phyloP scores from a whole-genome alignment of 2,888 invertebrate genomes.

The Fragum fragum region DNA sequence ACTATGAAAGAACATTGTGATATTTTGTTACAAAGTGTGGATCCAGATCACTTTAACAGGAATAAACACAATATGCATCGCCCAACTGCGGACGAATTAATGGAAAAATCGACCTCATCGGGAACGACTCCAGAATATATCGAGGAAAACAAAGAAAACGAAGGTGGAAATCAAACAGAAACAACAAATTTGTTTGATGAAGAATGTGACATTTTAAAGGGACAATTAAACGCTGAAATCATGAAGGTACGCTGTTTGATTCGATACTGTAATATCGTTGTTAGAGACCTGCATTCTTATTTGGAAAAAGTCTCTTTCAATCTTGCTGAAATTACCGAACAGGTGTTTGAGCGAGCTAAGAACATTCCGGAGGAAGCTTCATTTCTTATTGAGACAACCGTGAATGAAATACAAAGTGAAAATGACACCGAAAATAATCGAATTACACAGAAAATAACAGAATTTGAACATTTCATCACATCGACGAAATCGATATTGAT shows the following conservation, averaged over 20 bases:
- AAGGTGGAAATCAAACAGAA: constrained; percentile 32
- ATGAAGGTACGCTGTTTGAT: constrained; percentile 44
- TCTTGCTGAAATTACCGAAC: constrained; percentile 50
- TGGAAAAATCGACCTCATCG: not conserved
- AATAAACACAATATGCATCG: constrained; percentile 24
- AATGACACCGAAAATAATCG: constrained; percentile 50
- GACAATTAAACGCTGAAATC: constrained; percentile 31
- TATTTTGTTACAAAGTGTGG: not conserved
- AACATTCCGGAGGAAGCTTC: constrained; percentile 39
- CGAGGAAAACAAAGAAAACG: constrained; percentile 18
- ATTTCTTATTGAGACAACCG: constrained; percentile 32
- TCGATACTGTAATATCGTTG: constrained; percentile 50
- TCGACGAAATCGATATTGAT: constrained; percentile 42
- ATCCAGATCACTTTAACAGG: not conserved
- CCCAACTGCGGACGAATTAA: not conserved
- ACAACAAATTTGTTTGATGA: constrained; percentile 35
- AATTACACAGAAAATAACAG: constrained; percentile 50
- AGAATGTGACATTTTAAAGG: constrained; percentile 25
- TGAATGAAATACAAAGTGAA: constrained; percentile 52
- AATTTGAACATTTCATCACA: constrained; percentile 52
- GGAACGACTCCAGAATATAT: not conserved
- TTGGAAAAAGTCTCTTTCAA: constrained; percentile 47
- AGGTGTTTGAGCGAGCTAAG: constrained; percentile 46
- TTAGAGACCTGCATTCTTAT: constrained; percentile 54
- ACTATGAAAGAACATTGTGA: constrained; percentile 21